Percentiles rank a stretch among this genome's conserved stretches.
Evolutionary conservation across 2,113 vertebrate species (phyloP).

Genomic region (Zosterops pallidus): DNA sequence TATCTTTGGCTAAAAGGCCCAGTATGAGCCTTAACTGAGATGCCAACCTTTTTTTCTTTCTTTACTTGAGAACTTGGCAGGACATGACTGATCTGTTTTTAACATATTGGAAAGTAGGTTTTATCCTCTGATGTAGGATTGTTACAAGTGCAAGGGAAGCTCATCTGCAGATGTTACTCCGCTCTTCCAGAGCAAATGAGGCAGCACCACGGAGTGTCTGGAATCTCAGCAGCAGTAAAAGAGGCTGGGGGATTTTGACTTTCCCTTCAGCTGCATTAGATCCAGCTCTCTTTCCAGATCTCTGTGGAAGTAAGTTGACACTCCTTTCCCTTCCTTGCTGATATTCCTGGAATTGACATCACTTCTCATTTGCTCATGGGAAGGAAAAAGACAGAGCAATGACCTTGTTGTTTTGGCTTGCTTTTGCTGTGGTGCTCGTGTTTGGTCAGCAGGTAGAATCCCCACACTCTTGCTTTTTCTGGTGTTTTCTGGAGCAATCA

Average conservation of each 20-base stretch:
- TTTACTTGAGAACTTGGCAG: not conserved
- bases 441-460: not conserved
- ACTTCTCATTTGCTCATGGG: not conserved
- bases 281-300: not conserved
- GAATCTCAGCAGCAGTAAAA: not conserved
- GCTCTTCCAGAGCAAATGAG: not conserved
- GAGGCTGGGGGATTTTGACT: not conserved
- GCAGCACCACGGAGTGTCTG: not conserved
- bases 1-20: not conserved
- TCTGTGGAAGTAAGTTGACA: not conserved
- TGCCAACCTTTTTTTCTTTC: not conserved
- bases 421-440: not conserved
- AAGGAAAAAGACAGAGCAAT: not conserved
- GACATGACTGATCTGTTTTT: not conserved
- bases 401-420: not conserved
- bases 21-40: not conserved
- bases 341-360: constrained; percentile 2
- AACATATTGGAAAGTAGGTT: not conserved
- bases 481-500: not conserved
- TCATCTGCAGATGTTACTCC: not conserved
- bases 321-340: not conserved
- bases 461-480: not conserved
- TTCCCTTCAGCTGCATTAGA: not conserved
- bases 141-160: not conserved
- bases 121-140: not conserved